A percentile compares a stretch with the other conserved stretches of the same genome.
Evolutionary conservation across 2,113 vertebrate species (phyloP).

Genomic region (Mobula hypostoma): DNA sequence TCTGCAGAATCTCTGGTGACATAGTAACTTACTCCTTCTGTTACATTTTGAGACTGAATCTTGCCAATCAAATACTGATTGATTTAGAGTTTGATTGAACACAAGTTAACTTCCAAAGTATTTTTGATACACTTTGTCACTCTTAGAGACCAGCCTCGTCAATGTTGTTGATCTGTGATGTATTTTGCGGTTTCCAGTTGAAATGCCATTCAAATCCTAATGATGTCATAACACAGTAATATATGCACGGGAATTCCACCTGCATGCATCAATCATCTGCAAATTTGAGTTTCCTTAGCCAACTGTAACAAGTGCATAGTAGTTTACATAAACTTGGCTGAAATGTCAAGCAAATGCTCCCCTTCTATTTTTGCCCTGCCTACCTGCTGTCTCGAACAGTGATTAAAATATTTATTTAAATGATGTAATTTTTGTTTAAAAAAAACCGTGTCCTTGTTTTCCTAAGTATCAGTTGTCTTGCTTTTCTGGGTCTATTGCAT

Average conservation of each 20-base stretch:
- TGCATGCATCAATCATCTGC: neutral
- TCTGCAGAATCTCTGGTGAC: too few species aligned
- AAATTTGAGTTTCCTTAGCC: neutral
- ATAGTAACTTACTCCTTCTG: neutral
- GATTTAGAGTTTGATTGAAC: neutral
- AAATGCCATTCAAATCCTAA: neutral
- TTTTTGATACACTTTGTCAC: neutral
- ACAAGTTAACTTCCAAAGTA: neutral
- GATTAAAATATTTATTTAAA: neutral
- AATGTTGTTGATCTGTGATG: neutral
- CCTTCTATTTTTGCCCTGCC: neutral
- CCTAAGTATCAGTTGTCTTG: neutral
- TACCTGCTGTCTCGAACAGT: neutral
- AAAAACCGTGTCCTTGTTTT: neutral
- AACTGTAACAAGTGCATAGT: neutral
- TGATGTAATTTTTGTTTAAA: neutral
- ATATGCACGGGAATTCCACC: neutral
- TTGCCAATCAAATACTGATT: neutral
- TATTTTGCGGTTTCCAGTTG: neutral
- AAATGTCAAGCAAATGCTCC: neutral
- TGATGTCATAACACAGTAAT: neutral
- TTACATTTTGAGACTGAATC: neutral
- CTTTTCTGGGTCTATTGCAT: neutral
- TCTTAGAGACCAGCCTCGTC: neutral
- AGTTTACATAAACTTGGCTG: too few species aligned